Evolutionary conservation across 2,888 invertebrate species (phyloP).

Genomic region (Leptinotarsa rubiginosa): DNA sequence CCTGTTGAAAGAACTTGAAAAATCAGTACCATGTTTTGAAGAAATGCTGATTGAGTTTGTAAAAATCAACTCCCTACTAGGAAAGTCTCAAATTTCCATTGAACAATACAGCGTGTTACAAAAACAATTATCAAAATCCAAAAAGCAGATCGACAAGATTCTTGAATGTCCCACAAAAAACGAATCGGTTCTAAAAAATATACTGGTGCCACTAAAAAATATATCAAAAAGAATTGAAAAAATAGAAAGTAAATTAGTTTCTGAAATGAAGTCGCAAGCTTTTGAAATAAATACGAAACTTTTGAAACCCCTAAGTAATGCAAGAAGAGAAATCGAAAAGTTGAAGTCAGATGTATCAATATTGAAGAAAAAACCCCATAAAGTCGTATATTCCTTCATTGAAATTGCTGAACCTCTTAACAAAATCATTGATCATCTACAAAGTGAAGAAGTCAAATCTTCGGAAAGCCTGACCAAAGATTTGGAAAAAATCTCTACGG

Average conservation of each 20-base stretch:
- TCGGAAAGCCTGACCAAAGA: constrained; percentile 12
- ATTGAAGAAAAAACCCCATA: constrained; percentile 28
- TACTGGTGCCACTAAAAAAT: constrained; percentile 44
- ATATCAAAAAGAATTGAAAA: constrained; percentile 36
- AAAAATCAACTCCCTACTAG: constrained; percentile 51
- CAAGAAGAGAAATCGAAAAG: constrained; percentile 35
- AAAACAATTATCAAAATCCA: constrained; percentile 36
- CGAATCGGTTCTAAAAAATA: constrained; percentile 35
- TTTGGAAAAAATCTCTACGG: constrained; percentile 35
- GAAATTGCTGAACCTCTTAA: constrained; percentile 33
- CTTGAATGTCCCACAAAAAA: constrained; percentile 41
- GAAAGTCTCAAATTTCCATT: constrained; percentile 34
- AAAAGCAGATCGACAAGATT: constrained; percentile 38
- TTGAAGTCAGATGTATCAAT: constrained; percentile 36
- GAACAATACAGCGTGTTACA: constrained; percentile 33
- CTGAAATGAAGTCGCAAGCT: constrained; percentile 26
- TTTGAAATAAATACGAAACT: constrained; percentile 30
- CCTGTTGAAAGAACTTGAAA: constrained; percentile 33
- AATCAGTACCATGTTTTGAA: constrained; percentile 49
- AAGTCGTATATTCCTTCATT: constrained; percentile 31
- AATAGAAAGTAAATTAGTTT: constrained; percentile 36
- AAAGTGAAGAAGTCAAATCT: constrained; percentile 27
- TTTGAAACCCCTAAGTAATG: constrained; percentile 37
- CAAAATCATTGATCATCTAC: constrained; percentile 31
- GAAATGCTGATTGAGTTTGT: constrained; percentile 51